Base-by-base conservation (phyloP, 2,113 vertebrate genomes). In the Phylloscopus whistleri region DNA sequence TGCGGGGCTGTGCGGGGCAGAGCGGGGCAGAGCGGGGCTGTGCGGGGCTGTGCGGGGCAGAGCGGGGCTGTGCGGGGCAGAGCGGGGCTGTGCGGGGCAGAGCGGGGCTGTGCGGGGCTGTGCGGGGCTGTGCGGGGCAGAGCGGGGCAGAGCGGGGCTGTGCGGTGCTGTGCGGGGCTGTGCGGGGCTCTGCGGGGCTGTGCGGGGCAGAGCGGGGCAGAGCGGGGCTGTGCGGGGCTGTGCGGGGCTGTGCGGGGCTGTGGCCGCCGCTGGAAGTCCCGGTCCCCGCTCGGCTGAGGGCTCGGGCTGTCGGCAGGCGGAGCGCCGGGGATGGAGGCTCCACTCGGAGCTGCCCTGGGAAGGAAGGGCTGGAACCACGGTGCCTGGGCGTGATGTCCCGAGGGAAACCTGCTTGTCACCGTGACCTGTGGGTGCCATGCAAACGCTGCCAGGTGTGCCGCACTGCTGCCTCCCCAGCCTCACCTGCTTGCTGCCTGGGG, bases 231-330 rank as follows among this genome's bases (percentile, higher is more conserved):
- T 5, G 30, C 49, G 20, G 9, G 12, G 41, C 41, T 41, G 41
- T 3, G 62, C n/a, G 31, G 6, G 9, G n/a, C 23, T 17, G 16
- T 2, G 31, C 33, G 55, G n/a, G 37, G 37, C 14, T 11, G 23
- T 3, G 66, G 13, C 51, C 17, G 23, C 26, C 28, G 4, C 6
- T 24, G 53, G 22, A 10, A 8, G 0, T 1, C 8, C 63, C 3
- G 31, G 26, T 6, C 4, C 6, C 37, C 3, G 0, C 41, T 41
- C 41, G 49, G 28, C 39, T 15, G 9, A 9, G 2, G n/a, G 62
- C 16, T 46, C 2, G 13, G 30, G 16, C 22, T 70, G 24, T 7
- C 9, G n/a, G 11, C 20, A 7, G 10, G 8, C 4, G 3, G 1
- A 7, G 17, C 4, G 18, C 16, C 17, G 2, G 3, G 35, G 2